Evolutionary conservation across 2,797 vertebrate species (phyloP).

Genomic region (Sebastes variabilis): DNA sequence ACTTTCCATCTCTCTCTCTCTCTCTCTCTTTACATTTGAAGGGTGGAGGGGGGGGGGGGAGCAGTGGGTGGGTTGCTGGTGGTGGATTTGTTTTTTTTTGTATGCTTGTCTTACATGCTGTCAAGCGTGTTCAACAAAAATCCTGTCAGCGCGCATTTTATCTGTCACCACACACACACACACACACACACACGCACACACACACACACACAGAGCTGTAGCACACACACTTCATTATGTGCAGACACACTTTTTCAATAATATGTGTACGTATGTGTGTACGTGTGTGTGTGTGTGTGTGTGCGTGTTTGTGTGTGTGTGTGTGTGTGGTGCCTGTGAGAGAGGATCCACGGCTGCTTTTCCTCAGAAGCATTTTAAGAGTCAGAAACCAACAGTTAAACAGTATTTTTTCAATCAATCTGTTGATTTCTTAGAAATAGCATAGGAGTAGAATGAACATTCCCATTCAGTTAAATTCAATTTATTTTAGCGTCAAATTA

Average conservation of each 20-base stretch:
- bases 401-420: neutral
- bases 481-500: too few relatives aligned
- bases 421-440: neutral
- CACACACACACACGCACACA: neutral
- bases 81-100: neutral
- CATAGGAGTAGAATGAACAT: too few relatives aligned
- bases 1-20: neutral
- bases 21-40: neutral
- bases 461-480: too few relatives aligned
- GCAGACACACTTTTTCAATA: neutral
- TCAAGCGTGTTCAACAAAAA: conserved; percentile 1
- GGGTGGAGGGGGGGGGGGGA: neutral
- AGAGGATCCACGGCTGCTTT: neutral
- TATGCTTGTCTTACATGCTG: conserved; percentile 8
- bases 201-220: neutral
- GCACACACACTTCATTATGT: neutral
- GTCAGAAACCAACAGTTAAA: neutral
- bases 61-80: neutral
- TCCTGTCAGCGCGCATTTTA: conserved; percentile 13
- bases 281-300: too few relatives aligned
- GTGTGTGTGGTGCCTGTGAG: neutral
- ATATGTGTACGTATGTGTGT: neutral
- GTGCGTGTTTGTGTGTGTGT: too few relatives aligned
- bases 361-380: neutral
- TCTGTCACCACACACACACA: neutral